These are phyloP conservation scores for Tiaroga cobitis DNA, from an alignment of 2,797 vertebrate species.

Conservation along the genomic window DNA sequence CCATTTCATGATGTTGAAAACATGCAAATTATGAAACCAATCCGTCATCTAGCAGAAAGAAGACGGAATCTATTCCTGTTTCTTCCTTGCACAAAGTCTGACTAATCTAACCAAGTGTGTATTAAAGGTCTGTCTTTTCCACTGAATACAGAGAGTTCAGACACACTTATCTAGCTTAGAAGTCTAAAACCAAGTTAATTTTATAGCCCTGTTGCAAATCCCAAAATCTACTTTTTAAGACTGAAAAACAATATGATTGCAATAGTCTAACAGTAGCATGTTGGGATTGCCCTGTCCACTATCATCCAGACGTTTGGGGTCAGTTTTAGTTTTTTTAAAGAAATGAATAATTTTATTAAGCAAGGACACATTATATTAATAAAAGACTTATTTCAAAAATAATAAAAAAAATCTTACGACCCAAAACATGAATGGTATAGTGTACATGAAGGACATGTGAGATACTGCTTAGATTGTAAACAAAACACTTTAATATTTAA, in stretches of 20 bases:
- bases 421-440: background rate
- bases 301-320: background rate
- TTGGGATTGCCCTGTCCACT: background rate
- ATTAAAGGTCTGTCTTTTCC: background rate
- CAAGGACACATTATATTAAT: background rate
- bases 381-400: background rate
- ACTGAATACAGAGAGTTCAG: background rate
- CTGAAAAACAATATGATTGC: background rate
- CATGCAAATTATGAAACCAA: slow-evolving; percentile 55
- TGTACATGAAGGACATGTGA: background rate
- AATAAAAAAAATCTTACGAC: background rate
- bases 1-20: slow-evolving; percentile 47
- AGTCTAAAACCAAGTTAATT: background rate
- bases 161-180: slow-evolving; percentile 11
- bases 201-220: background rate
- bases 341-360: background rate
- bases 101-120: slow-evolving; percentile 10
- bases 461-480: background rate
- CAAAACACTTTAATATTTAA: background rate
- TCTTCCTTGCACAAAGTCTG: background rate
- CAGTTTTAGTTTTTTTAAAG: background rate
- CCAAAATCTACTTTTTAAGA: slow-evolving; percentile 13
- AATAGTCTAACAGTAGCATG: background rate
- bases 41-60: slow-evolving; percentile 47
- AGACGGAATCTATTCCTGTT: background rate